Evolutionary conservation across 2,888 invertebrate genomes (phyloP).

Genomic region (Eugnorisma glareosa): DNA sequence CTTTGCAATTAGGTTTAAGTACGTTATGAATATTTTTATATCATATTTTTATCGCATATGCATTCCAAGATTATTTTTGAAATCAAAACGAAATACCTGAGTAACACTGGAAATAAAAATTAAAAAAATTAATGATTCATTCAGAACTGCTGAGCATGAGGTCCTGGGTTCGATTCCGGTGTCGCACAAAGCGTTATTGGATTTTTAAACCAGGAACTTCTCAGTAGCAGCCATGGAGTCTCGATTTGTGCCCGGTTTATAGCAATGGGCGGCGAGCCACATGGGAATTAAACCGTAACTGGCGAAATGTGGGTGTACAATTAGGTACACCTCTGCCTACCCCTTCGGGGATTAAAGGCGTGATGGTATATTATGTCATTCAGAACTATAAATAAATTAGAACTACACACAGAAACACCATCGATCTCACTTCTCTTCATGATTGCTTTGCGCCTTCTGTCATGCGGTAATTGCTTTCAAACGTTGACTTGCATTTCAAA

Average conservation of each 20-base stretch:
- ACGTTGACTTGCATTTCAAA: neutral
- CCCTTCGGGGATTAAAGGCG: neutral
- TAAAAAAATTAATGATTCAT: neutral
- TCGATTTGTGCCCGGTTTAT: neutral
- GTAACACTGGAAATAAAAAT: neutral
- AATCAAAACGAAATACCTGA: neutral
- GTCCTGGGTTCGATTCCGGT: neutral
- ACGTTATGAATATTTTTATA: neutral
- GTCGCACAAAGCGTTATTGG: neutral
- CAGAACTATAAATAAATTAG: neutral
- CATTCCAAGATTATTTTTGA: neutral
- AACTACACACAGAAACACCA: neutral
- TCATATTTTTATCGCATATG: neutral
- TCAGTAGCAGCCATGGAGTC: neutral
- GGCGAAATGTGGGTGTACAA: no score
- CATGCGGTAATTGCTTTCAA: no score
- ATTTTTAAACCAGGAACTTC: no score
- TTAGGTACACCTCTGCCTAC: neutral
- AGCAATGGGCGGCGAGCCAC: fast-evolving
- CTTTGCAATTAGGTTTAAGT: neutral
- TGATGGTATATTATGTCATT: neutral
- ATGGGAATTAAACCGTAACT: no score
- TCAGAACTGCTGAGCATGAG: neutral
- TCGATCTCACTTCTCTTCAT: neutral
- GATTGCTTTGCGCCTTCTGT: neutral